phyloP scores from a whole-genome alignment of 1,140 invertebrate species.

The Apis dorsata region DNA sequence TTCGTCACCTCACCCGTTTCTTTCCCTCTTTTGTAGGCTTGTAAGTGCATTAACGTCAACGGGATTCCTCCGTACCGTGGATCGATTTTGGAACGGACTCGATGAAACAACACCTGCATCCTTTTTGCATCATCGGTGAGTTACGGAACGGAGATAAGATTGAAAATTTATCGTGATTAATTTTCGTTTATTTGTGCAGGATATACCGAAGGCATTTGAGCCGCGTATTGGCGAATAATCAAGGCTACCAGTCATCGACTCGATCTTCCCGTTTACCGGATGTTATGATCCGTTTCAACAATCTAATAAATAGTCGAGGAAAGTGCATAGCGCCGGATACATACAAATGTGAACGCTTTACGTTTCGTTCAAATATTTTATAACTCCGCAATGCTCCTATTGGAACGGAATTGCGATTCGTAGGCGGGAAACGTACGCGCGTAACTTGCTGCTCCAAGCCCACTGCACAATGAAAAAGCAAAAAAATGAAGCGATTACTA shows the following conservation, averaged over 20 bases:
- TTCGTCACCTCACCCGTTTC: background rate
- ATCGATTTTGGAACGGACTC: background rate
- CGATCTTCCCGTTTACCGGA: background rate
- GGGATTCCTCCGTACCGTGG: background rate
- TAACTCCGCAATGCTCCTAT: background rate
- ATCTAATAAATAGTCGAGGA: background rate
- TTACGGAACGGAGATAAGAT: background rate
- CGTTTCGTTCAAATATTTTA: slow-evolving; percentile 33
- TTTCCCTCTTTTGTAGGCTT: background rate
- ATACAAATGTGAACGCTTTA: slow-evolving; percentile 20
- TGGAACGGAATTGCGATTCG: background rate
- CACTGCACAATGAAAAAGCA: background rate
- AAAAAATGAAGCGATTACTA: background rate
- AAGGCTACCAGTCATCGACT: background rate
- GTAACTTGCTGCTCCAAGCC: slow-evolving; percentile 2
- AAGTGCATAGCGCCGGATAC: background rate
- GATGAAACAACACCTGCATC: slow-evolving; percentile 20
- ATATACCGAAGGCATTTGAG: slow-evolving; percentile 1
- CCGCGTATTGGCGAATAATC: background rate
- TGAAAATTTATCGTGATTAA: slow-evolving; percentile 12
- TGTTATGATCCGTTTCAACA: slow-evolving; percentile 5
- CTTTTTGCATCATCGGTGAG: background rate
- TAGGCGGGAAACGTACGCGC: slow-evolving; percentile 13
- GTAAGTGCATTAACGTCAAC: slow-evolving; percentile 22
- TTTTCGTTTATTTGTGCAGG: slow-evolving; percentile 16